These are phyloP conservation scores for Dinothrombium tinctorium DNA, from an alignment of 1,140 invertebrate species.

Conservation along the genomic window DNA sequence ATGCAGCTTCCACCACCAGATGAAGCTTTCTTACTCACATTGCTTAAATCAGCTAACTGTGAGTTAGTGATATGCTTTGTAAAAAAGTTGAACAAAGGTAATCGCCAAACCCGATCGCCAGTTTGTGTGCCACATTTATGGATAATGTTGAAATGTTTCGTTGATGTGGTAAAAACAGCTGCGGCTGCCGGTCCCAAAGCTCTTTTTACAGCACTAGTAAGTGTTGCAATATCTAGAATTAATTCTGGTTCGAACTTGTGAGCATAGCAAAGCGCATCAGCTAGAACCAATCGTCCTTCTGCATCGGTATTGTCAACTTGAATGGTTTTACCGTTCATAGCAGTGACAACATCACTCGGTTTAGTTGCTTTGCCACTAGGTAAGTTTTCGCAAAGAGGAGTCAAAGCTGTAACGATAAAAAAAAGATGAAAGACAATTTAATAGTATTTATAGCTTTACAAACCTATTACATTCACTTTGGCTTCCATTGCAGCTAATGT, in stretches of 20 bases:
- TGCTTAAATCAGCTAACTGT: slow-evolving; percentile 39
- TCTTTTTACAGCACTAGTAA: slow-evolving; percentile 52
- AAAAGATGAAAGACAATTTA: too few relatives aligned
- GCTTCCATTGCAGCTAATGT: slow-evolving; percentile 41
- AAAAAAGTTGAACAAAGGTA: slow-evolving; percentile 62
- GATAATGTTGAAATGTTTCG: slow-evolving; percentile 33
- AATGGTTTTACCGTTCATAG: slow-evolving; percentile 62
- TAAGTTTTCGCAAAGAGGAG: slow-evolving; percentile 68
- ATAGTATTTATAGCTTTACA: too few relatives aligned
- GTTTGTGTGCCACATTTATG: slow-evolving; percentile 32
- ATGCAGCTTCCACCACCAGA: slow-evolving; percentile 44
- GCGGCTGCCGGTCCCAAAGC: slow-evolving; percentile 46
- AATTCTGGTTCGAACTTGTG: slow-evolving; percentile 37
- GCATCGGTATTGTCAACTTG: slow-evolving; percentile 74
- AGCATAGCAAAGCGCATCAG: slow-evolving; percentile 68
- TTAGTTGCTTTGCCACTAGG: slow-evolving; percentile 54
- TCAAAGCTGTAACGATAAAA: too few relatives aligned
- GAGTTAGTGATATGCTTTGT: slow-evolving; percentile 39
- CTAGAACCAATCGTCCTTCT: slow-evolving; percentile 62
- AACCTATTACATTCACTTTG: slow-evolving; percentile 40
- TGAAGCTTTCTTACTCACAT: neutral
- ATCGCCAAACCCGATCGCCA: slow-evolving; percentile 67
- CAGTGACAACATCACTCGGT: slow-evolving; percentile 58
- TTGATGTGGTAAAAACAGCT: slow-evolving; percentile 49
- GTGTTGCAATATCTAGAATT: slow-evolving; percentile 49